Evolutionary conservation across 2,888 invertebrate genomes (phyloP).

Genomic region (Spodoptera exigua): DNA sequence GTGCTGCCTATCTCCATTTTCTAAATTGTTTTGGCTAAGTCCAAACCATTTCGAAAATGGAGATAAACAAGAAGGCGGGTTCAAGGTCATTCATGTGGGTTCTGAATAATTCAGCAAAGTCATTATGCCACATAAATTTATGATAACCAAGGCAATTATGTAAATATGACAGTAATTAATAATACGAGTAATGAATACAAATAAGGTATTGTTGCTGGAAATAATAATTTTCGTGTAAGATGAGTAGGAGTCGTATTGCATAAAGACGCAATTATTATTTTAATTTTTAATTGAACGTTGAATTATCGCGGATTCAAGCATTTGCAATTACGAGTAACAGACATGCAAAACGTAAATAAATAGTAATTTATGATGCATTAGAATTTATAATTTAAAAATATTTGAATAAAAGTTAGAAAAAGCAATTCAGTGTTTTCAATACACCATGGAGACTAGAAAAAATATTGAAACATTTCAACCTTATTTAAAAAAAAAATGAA

Average conservation of each 20-base stretch:
- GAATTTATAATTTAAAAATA: not conserved
- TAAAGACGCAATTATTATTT: slow-evolving; percentile 6
- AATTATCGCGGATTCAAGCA: too few species aligned
- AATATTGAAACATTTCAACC: too few species aligned
- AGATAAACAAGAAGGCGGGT: too few species aligned
- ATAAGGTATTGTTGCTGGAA: slow-evolving; percentile 33
- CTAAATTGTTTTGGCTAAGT: too few species aligned
- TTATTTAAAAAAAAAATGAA: too few species aligned
- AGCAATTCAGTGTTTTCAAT: not conserved
- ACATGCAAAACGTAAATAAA: slow-evolving; percentile 12
- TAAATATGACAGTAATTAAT: slow-evolving; percentile 40
- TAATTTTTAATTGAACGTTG: too few species aligned
- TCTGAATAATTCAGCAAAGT: not conserved
- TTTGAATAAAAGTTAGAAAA: too few species aligned
- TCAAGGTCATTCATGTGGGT: not conserved
- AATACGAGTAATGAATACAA: slow-evolving; percentile 29
- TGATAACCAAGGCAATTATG: slow-evolving; percentile 31
- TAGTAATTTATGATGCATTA: not conserved
- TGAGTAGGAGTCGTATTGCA: slow-evolving; percentile 1
- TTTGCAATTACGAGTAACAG: too few species aligned
- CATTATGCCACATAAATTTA: slow-evolving; percentile 20
- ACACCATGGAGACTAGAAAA: too few species aligned
- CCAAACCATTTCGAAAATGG: too few species aligned
- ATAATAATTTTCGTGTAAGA: slow-evolving; percentile 15
- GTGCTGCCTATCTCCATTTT: too few species aligned